A percentile compares a stretch with the other conserved stretches of the same genome.
These are phyloP conservation scores for Mixornis gularis DNA, from an alignment of 2,113 vertebrate species.

Conservation along the genomic window DNA sequence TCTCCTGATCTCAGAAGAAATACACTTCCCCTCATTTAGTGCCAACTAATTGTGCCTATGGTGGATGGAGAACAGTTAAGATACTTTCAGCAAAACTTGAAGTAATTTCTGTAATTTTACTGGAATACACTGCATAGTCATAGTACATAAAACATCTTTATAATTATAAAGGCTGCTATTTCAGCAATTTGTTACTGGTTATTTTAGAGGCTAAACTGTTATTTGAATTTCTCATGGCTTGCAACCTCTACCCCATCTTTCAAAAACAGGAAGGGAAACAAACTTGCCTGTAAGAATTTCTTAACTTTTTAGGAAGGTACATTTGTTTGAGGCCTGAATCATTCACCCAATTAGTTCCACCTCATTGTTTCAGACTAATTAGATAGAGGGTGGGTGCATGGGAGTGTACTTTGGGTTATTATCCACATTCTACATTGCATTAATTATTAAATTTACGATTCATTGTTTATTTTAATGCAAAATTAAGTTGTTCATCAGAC, in stretches of 20 bases:
- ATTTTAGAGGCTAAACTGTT: background rate
- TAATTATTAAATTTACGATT: background rate
- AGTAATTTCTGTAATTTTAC: background rate
- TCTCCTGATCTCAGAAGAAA: constrained; percentile 12
- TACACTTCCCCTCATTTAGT: background rate
- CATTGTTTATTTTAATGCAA: background rate
- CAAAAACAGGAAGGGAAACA: background rate
- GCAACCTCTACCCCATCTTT: background rate
- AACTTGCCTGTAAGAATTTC: background rate
- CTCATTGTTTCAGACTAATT: background rate
- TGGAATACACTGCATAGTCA: background rate
- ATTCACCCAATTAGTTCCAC: background rate
- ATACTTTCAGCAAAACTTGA: background rate
- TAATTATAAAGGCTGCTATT: background rate
- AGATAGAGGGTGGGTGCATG: background rate
- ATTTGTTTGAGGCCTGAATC: background rate
- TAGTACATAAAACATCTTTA: background rate
- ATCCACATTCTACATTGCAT: background rate
- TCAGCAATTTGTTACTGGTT: background rate
- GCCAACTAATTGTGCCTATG: background rate
- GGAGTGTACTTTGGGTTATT: background rate
- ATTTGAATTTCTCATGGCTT: background rate
- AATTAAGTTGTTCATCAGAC: background rate
- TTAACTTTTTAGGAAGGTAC: background rate
- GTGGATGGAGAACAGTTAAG: background rate